A percentile compares a stretch with the other conserved stretches of the same genome.
phyloP scores from a whole-genome alignment of 2,113 vertebrate genomes.

The Heterotilapia buettikoferi region DNA sequence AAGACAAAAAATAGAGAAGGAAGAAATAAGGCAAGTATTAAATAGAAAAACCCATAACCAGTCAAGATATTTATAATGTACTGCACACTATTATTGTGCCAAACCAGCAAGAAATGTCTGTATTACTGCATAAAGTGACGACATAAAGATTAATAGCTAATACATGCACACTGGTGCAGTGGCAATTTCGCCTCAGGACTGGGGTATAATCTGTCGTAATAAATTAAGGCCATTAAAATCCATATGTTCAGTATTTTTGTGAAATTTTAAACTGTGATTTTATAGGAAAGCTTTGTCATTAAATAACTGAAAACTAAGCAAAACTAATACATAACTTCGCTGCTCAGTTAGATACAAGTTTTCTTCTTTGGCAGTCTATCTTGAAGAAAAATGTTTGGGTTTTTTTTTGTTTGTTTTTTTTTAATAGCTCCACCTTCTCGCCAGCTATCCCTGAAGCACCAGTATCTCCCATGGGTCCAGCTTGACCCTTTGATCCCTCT shows the following conservation, averaged over 20 bases:
- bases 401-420: rapidly evolving
- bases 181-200: neutral
- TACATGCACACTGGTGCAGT: neutral
- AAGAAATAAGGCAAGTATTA: neutral
- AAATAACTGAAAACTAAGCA: neutral
- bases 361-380: neutral
- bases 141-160: conserved; percentile 12
- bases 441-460: conserved; percentile 76
- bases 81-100: neutral
- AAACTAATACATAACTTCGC: neutral
- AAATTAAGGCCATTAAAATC: conserved; percentile 1
- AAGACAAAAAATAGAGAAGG: neutral
- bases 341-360: neutral
- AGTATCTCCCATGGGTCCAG: conserved; percentile 72
- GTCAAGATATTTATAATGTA: neutral
- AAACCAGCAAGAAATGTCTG: neutral
- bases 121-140: neutral
- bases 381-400: neutral
- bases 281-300: neutral
- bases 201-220: neutral
- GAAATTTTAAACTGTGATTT: neutral
- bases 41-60: neutral
- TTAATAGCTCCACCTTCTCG: conserved; percentile 78
- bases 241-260: neutral
- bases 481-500: conserved; percentile 84